Evolutionary conservation across 2,113 vertebrate species (phyloP), one percentile per base, ranked within the genome.

Genomic region (Hyaena hyaena): DNA sequence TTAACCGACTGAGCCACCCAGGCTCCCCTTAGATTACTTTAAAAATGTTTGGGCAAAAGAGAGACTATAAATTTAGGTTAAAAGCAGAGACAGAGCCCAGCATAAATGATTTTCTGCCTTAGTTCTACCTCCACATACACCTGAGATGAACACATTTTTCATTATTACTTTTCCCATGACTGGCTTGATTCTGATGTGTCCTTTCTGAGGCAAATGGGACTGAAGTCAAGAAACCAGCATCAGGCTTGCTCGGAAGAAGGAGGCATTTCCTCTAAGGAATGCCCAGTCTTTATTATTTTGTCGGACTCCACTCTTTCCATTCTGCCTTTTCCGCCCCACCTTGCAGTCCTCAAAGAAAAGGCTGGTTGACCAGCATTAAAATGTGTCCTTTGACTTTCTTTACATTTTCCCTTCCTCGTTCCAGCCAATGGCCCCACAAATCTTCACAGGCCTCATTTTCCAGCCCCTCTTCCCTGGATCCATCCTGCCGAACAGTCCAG

Each of bases 371-470:
- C 48, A 83, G 7, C 26, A 33, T 88, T 97, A n/a, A 88, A 95
- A 68, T 61, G 7, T 80, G 66, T 53, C 4, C 17, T 93, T 35
- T 96, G 26, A 86, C 48, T 28, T 45, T 68, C 31, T 84, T 68
- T 94, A 89, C 81, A 65, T 5, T 88, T 96, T 97, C 82, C 28
- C 76, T 95, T 71, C 16, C 23, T 81, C 88, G 28, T 65, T 82
- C 50, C 16, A 96, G 95, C 88, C 97, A 43, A 7, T 91, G 8
- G 23, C 79, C 86, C 86, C 96, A 11, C 89, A 96, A 61, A 84
- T 98, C 33, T 81, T 98, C 79, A 21, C 92, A 23, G 92, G 89
- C 43, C 63, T 88, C 31, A 5, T 98, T 91, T 61, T 98, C 73
- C 97, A 98, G 26, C 88, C 97, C 24, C 65, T 98, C 48, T 2